Base-by-base conservation (phyloP, 2,113 vertebrate genomes). In the Eulemur rufifrons region DNA sequence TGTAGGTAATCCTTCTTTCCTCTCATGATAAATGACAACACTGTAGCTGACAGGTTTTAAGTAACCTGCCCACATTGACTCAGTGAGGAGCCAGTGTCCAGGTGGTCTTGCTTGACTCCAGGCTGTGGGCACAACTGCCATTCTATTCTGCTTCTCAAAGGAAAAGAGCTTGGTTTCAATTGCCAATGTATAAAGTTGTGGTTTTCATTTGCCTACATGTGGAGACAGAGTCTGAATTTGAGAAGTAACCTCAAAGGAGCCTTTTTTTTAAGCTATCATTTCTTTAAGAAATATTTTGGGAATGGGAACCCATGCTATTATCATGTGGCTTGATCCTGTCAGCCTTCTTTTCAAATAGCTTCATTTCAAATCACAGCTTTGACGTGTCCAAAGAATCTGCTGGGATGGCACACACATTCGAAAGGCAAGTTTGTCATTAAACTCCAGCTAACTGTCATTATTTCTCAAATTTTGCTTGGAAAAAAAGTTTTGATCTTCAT, bases 361-460 rank as follows among this genome's bases (percentile, higher is more conserved):
- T 77, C 42, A n/a, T 92, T 87, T 95, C n/a, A 47, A 56, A 63
- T 81, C 64, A 39, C 29, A 54, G 39, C 8, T 71, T 45, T 88
- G 76, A 71, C 52, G 12, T 56, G 87, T 68, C 88, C 93, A 74
- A 9, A 20, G 61, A 92, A 37, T 88, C 76, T 64, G 18, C 69
- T 21, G 12, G 34, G n/a, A n/a, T 34, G 39, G n/a, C 2, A 20
- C 56, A 25, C 18, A n/a, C 3, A 3, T 69, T 81, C 17, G 4
- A 10, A 91, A 39, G 29, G 71, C 15, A 73, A 91, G 61, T 91
- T 93, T 96, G 88, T 92, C 91, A 59, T 86, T 95, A 56, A 96
- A 68, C 54, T 73, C 56, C 25, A 83, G 18, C 15, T 39, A 85
- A 87, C 89, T 96, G 81, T 94, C 84, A 91, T 94, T 87, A 39